Evolutionary conservation across 2,113 vertebrate genomes (phyloP), one percentile per base, ranked within the genome.

Genomic region (Bos indicus): DNA sequence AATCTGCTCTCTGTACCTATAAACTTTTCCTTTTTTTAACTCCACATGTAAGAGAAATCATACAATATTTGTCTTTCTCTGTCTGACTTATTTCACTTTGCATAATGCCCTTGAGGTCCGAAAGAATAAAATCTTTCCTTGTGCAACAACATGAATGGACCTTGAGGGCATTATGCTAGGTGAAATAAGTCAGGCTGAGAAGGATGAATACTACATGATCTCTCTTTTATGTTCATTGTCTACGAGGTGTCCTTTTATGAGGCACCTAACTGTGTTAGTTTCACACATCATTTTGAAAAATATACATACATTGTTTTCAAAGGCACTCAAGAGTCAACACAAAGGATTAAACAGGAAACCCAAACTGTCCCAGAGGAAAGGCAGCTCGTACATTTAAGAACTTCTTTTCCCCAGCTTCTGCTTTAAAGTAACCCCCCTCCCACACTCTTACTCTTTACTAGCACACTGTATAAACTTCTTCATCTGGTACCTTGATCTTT

Each of bases 401-500:
- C 51, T 33, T 91, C 57, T 96, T 97, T 80, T 21, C 77, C 81
- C 84, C 9, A 84, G 14, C 0, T 97, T 67, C 85, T 95, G 64
- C 2, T 88, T 98, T 84, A 71, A 98, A 94, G 54, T 89, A 60
- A 62, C 30, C 14, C 16, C 16, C 28, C 46, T 57, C 51, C 6
- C 11, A 86, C 67, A 85, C 26, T 6, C 71, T 92, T 95, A 16
- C 92, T 93, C 97, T 96, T 94, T 94, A 90, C 16, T 93, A 85
- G 62, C 52, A 67, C 40, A 16, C 26, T 48, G 86, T 87, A 52
- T 81, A 48, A 94, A 98, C 6, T 54, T 54, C 52, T 92, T 92
- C 94, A 92, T 96, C 54, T 54, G 30, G 98, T 98, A 98, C 98
- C 98, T 98, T 98, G 96, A 96, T 98, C 98, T 88, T 92, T 98